Percentiles rank a stretch among this genome's conserved stretches.
phyloP scores from a whole-genome alignment of 1,140 invertebrate genomes.

The Cotesia typhae region DNA sequence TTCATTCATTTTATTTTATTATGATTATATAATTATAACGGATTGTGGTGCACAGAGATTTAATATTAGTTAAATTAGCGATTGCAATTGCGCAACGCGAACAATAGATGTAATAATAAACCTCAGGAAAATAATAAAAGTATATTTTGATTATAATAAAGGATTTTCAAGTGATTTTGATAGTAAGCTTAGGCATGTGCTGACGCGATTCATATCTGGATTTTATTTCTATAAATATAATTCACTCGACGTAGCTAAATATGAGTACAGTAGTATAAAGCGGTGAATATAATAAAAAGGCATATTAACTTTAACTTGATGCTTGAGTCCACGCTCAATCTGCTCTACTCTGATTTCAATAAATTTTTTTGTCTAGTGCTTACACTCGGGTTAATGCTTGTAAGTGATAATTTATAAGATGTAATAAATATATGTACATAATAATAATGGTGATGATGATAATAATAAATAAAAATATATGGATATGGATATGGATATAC shows the following conservation, averaged over 20 bases:
- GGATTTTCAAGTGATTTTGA: background rate
- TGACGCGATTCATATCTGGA: conserved; percentile 32
- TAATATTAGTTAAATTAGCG: no score
- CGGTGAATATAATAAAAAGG: conserved; percentile 34
- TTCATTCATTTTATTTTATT: background rate
- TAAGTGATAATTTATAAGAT: conserved; percentile 3
- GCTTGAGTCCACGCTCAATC: conserved; percentile 24
- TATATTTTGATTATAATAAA: no score
- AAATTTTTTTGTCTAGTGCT: conserved; percentile 17
- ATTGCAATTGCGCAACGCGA: no score
- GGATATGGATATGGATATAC: background rate
- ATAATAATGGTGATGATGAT: no score
- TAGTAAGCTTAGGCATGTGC: conserved; percentile 7
- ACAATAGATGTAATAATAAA: no score
- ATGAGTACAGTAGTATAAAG: background rate
- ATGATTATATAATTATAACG: background rate
- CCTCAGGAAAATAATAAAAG: no score
- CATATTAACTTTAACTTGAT: conserved; percentile 15
- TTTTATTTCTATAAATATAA: conserved; percentile 34
- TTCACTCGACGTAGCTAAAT: conserved; percentile 29
- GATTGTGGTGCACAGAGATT: no score
- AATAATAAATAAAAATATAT: no score
- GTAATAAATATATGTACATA: background rate
- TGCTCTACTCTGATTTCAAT: conserved; percentile 26
- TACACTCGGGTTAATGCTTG: background rate